Evolutionary conservation across 2,797 vertebrate genomes (phyloP).

Genomic region (Fistularia tabacaria): DNA sequence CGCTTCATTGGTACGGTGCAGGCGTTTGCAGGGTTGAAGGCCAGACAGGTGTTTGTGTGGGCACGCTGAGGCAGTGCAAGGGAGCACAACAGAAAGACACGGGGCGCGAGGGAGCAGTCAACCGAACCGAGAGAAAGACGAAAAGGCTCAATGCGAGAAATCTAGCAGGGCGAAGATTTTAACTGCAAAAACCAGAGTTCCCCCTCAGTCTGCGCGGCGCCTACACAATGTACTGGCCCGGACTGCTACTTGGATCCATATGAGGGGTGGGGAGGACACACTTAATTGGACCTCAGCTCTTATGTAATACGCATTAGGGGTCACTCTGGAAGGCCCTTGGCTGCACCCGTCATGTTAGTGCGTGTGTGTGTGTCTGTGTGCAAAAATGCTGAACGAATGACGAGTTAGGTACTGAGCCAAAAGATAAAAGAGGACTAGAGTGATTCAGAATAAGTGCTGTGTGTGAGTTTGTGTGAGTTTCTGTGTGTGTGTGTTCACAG

Average conservation of each 20-base stretch:
- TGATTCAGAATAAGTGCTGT: constrained; percentile 10
- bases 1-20: constrained; percentile 25
- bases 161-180: constrained; percentile 4
- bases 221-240: constrained; percentile 5
- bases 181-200: constrained; percentile 6
- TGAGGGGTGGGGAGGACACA: constrained; percentile 28
- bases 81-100: neutral
- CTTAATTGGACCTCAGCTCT: constrained; percentile 44
- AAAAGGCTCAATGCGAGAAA: constrained; percentile 5
- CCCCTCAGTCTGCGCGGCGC: constrained; percentile 9
- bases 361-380: constrained; percentile 3
- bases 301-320: constrained; percentile 51
- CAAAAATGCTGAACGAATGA: constrained; percentile 28
- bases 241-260: constrained; percentile 34
- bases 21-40: neutral
- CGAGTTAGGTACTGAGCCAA: constrained; percentile 26
- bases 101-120: constrained; percentile 8
- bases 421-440: constrained; percentile 33
- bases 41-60: constrained; percentile 22
- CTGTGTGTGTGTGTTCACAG: constrained; percentile 60
- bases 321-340: constrained; percentile 41
- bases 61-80: constrained; percentile 2
- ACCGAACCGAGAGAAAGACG: constrained; percentile 17
- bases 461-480: no score
- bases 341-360: constrained; percentile 34